Conservation (phyloP, 1,140 invertebrate genomes). For the Zaprionus gabonicus region DNA sequence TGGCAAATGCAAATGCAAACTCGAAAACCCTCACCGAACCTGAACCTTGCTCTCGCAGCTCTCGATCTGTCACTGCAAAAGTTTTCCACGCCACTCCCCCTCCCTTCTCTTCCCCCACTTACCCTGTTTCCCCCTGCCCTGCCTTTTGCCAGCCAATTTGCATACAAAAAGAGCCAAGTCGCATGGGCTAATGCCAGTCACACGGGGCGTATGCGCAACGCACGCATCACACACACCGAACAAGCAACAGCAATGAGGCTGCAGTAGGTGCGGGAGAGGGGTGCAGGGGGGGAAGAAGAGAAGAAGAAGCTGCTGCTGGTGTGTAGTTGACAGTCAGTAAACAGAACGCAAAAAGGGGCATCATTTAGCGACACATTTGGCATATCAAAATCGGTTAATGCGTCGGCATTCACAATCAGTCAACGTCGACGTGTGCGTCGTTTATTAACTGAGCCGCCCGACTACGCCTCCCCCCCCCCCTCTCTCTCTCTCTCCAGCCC, state of each 20-base stretch:
- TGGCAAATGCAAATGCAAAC: slow-evolving; percentile 59
- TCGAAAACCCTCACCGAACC: slow-evolving; percentile 20
- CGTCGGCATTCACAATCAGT: slow-evolving; percentile 73
- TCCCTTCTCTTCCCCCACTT: no score
- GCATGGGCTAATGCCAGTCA: slow-evolving; percentile 41
- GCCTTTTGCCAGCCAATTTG: slow-evolving; percentile 48
- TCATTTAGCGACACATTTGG: slow-evolving; percentile 80
- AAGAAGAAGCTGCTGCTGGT: background rate
- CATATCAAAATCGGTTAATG: slow-evolving; percentile 68
- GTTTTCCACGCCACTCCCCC: slow-evolving; percentile 18
- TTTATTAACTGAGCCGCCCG: slow-evolving; percentile 45
- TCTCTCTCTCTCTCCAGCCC: background rate
- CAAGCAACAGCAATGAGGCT: background rate
- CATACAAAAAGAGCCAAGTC: slow-evolving; percentile 60
- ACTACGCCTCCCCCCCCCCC: background rate
- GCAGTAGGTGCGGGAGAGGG: background rate
- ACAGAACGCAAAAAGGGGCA: slow-evolving; percentile 61
- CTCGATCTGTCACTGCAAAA: slow-evolving; percentile 45
- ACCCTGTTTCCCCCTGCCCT: background rate
- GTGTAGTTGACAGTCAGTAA: background rate
- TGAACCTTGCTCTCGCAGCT: slow-evolving; percentile 37
- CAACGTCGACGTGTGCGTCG: slow-evolving; percentile 35
- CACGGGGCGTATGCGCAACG: slow-evolving; percentile 66
- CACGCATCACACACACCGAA: slow-evolving; percentile 9
- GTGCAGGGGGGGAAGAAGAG: background rate